Evolutionary conservation across 2,888 invertebrate genomes (phyloP), one percentile per base, ranked within the genome.

Genomic region (Eupithecia vulgata): DNA sequence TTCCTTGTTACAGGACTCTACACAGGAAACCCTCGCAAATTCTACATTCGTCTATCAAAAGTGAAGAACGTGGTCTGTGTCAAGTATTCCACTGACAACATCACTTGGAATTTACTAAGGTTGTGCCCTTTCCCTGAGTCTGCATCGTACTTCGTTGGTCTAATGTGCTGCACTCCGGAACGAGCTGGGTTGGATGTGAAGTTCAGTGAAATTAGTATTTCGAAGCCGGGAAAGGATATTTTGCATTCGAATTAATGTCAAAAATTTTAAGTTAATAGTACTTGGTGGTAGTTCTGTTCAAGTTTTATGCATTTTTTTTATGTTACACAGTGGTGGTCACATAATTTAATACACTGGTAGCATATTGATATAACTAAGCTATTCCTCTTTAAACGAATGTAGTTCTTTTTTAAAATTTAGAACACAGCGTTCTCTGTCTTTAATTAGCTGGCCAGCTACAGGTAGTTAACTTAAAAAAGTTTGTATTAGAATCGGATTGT

Each of bases 11-110:
- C 85, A 93, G 93, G 92, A 15, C 68, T 88, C n/a, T 93, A 80
- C 78, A 75, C 81, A 0, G 92, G 92, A 2, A 81, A 92, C 67
- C 88, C 93, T 0, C 78, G 82, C 0, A 91, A 90, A 68, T 93
- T 91, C 79, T 92, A 90, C 84, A 80, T 93, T 0, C 88, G 92
- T 3, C 72, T 93, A 12, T 88, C 86, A 8, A 88, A 84, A 82
- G 79, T 85, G 5, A 80, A 81, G 0, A 81, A 84, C 7, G 89
- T 88, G 0, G 81, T 90, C 0, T 89, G 90, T 71, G 84, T 92
- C 7, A 93, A 93, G 76, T 93, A 91, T 67, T 92, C 93, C 17
- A 80, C 77, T 1, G 91, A 93, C 67, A 86, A 87, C 21, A 64
- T 76, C 12, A 81, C 68, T 0, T 93, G 93, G 93, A 81, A 62